Evolutionary conservation across 2,113 vertebrate genomes (phyloP), one percentile per base, ranked within the genome.

Genomic region (Pionites leucogaster): DNA sequence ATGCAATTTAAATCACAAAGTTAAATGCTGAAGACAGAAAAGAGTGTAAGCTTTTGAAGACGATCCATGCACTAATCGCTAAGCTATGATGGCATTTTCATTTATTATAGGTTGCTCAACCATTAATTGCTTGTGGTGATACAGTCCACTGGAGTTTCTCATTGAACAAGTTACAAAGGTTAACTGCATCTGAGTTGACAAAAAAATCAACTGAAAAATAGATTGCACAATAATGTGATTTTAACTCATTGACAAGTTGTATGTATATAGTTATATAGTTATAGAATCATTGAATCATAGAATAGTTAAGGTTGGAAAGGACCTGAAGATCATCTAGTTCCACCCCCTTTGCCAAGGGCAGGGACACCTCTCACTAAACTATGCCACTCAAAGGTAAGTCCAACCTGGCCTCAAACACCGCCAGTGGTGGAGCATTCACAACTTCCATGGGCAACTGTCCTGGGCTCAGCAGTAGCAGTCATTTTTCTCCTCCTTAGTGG

Each of bases 61-160:
- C 94, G 90, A 97, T 97, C 89, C 94, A 96, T 95, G 85, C 86
- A 89, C 91, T 98, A 98, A 98, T 95, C 98, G 90, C 78, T 89
- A 97, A 95, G 57, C 78, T 12, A 8, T 91, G 79, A 77, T 96
- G 94, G 59, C 95, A 97, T 98, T 98, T 98, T 97, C 95, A 97
- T 97, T 98, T 98, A 92, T 97, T 96, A 92, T 46, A 92, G 80
- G 57, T 57, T 52, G 50, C 41, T 97, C 97, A 96, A 18, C 42
- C 63, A 89, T 97, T 98, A 97, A 96, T 95, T 97, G 91, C 89
- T 41, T 96, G 55, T 78, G 27, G 65, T 90, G 84, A 92, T 94
- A 94, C 70, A 96, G 97, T 97, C 97, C 95, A 95, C 31, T 95
- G 90, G 47, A 88, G 55, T 94, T 97, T 96, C 94, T 97, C 94